These are phyloP conservation scores for Lasiurus borealis DNA, from an alignment of 2,113 vertebrate species.

Conservation along the genomic window DNA sequence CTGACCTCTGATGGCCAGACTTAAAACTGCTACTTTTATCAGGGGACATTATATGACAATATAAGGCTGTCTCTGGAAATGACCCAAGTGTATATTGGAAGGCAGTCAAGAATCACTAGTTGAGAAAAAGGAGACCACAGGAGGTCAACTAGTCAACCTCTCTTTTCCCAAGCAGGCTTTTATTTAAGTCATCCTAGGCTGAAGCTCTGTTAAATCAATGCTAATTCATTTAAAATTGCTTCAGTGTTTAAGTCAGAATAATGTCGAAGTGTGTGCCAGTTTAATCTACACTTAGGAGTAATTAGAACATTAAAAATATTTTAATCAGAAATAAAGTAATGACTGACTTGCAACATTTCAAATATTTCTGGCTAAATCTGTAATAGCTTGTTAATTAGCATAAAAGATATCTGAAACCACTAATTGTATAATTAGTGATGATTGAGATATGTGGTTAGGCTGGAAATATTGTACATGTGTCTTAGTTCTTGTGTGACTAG, in stretches of 20 bases:
- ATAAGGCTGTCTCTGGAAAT: background rate
- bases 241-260: background rate
- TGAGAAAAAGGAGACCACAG: background rate
- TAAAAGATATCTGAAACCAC: conserved; percentile 11
- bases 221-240: conserved; percentile 8
- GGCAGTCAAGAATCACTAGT: background rate
- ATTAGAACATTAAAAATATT: conserved; percentile 19
- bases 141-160: background rate
- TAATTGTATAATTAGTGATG: background rate
- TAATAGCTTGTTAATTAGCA: conserved; percentile 44
- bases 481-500: background rate
- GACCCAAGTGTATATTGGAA: background rate
- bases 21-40: conserved; percentile 65
- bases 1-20: conserved; percentile 85
- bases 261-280: background rate
- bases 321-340: conserved; percentile 48
- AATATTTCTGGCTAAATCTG: background rate
- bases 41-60: accelerated
- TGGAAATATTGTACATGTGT: background rate
- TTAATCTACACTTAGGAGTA: background rate
- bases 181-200: background rate
- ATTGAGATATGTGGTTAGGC: background rate
- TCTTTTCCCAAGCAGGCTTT: background rate
- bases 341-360: background rate
- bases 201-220: background rate